Percentiles rank a stretch among this genome's conserved stretches.
Conservation (phyloP, 1,140 invertebrate species). For the Drosophila grimshawi region DNA sequence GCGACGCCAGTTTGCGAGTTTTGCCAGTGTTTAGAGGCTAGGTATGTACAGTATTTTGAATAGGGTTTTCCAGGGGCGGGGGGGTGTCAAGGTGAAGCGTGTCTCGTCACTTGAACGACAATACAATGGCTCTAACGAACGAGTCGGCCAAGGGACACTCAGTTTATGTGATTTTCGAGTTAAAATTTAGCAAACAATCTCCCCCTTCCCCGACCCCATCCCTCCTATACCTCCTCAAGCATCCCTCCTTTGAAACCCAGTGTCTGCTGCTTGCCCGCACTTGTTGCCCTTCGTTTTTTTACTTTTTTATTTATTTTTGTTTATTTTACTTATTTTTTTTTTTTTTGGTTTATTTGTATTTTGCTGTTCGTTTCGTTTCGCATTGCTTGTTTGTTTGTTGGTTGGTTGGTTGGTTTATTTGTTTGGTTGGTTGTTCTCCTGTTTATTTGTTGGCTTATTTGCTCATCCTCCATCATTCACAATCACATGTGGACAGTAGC, state of each 20-base stretch:
- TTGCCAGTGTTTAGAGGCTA: not conserved
- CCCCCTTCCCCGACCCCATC: not conserved
- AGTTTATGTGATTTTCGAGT: slow-evolving; percentile 72
- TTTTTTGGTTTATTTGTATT: slow-evolving; percentile 50
- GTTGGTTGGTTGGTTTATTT: slow-evolving; percentile 33
- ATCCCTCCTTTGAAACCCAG: too few species aligned
- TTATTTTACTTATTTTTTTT: slow-evolving; percentile 4
- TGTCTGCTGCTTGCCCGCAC: not conserved
- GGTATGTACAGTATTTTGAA: not conserved
- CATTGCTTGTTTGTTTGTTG: slow-evolving; percentile 27
- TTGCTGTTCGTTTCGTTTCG: slow-evolving; percentile 33
- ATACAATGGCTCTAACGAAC: slow-evolving; percentile 50
- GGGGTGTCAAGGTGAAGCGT: not conserved
- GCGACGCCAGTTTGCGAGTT: slow-evolving; percentile 16
- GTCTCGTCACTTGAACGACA: slow-evolving; percentile 8
- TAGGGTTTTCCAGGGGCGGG: not conserved
- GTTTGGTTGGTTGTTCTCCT: slow-evolving; percentile 48
- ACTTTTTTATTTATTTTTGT: slow-evolving; percentile 25
- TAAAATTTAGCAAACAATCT: slow-evolving; percentile 56
- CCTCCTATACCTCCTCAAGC: not conserved
- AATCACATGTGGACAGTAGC: slow-evolving; percentile 20
- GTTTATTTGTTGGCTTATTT: slow-evolving; percentile 71
- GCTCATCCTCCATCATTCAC: slow-evolving; percentile 32
- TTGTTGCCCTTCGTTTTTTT: not conserved
- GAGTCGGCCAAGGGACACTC: slow-evolving; percentile 17